These are phyloP conservation scores for Glyphotaelius pellucidus DNA, from an alignment of 2,888 invertebrate species.

Conservation along the genomic window DNA sequence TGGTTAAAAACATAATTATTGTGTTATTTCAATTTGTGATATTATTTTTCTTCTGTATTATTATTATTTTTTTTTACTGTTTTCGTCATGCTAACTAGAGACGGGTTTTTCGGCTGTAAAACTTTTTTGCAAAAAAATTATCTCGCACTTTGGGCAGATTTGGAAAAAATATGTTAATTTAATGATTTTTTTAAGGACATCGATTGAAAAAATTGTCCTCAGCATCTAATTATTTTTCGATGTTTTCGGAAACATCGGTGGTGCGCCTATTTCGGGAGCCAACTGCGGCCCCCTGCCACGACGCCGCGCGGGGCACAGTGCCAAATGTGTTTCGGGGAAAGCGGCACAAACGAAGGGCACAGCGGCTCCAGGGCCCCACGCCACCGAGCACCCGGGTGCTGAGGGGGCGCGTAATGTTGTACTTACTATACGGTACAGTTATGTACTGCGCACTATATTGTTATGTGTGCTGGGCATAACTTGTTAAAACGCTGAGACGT, in stretches of 20 bases:
- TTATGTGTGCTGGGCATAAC: background rate
- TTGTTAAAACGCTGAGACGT: background rate
- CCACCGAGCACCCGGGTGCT: background rate
- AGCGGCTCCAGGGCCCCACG: background rate
- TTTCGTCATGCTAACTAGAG: too few relatives aligned
- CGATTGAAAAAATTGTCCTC: background rate
- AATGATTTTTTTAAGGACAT: too few relatives aligned
- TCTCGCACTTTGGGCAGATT: too few relatives aligned
- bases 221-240: background rate
- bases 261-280: background rate
- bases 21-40: too few relatives aligned
- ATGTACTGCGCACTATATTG: background rate
- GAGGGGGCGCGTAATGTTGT: background rate
- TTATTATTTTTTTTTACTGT: too few relatives aligned
- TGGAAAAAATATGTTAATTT: too few relatives aligned
- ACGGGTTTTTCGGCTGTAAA: too few relatives aligned
- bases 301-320: constrained; percentile 24
- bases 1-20: too few relatives aligned
- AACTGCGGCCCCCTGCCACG: constrained; percentile 30
- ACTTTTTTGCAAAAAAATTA: too few relatives aligned
- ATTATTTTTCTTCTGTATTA: too few relatives aligned
- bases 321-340: constrained; percentile 55
- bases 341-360: constrained; percentile 11
- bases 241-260: background rate
- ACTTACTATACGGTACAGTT: background rate